phyloP scores from a whole-genome alignment of 2,113 vertebrate species.

The Empidonax alnorum region DNA sequence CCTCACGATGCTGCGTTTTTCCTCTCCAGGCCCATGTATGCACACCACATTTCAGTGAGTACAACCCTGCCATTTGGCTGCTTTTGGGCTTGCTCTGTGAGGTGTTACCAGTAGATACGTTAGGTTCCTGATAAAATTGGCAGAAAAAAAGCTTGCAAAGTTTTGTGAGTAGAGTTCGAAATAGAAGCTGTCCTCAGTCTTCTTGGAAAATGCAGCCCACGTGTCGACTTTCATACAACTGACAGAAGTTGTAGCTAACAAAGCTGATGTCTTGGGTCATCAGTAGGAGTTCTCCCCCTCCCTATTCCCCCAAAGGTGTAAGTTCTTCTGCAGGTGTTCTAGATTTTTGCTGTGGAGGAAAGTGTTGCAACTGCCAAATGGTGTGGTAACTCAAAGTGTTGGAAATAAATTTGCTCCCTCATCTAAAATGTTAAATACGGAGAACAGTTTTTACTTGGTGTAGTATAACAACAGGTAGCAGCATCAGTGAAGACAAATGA shows the following conservation, averaged over 20 bases:
- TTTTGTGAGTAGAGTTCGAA: background rate
- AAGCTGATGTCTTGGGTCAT: background rate
- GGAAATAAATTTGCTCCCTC: background rate
- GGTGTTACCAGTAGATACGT: fast-evolving
- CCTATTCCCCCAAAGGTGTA: background rate
- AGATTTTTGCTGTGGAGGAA: background rate
- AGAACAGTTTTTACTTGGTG: background rate
- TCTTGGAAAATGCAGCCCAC: background rate
- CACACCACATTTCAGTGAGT: conserved; percentile 97
- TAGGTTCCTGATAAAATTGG: background rate
- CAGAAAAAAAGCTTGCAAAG: background rate
- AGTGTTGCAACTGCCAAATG: background rate
- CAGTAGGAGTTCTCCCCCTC: background rate
- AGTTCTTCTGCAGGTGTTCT: background rate
- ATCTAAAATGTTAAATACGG: background rate
- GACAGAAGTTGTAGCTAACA: background rate
- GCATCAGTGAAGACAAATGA: background rate
- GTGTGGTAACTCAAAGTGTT: background rate
- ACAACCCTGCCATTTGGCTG: background rate
- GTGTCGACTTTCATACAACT: background rate
- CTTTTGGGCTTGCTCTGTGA: background rate
- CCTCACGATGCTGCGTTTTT: conserved; percentile 98
- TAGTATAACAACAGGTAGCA: background rate
- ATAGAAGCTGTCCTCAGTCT: background rate
- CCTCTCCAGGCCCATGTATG: conserved; percentile 96